Evolutionary conservation across 2,888 invertebrate genomes (phyloP).

Genomic region (Thymelicus acteon): DNA sequence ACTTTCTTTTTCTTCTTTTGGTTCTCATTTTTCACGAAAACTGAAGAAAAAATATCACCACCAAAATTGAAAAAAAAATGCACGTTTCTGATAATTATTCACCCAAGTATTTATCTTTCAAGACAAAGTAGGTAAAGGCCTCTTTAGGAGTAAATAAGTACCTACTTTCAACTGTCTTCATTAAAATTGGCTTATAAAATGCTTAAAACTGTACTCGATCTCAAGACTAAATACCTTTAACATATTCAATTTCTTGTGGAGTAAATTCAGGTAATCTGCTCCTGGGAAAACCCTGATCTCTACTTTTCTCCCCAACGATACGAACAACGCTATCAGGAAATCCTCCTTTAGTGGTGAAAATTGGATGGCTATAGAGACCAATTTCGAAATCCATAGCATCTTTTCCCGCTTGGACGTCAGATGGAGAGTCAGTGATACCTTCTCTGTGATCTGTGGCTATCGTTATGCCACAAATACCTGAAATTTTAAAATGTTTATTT

Average conservation of each 20-base stretch:
- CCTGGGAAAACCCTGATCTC: constrained; percentile 68
- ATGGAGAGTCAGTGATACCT: constrained; percentile 55
- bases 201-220: too few species aligned
- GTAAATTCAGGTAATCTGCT: constrained; percentile 79
- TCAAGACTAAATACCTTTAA: constrained; percentile 55
- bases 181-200: too few species aligned
- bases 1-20: too few species aligned
- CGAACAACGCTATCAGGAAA: constrained; percentile 75
- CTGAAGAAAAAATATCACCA: too few species aligned
- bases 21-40: too few species aligned
- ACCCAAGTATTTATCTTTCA: too few species aligned
- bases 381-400: constrained; percentile 64
- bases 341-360: constrained; percentile 73
- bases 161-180: too few species aligned
- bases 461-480: constrained; percentile 65
- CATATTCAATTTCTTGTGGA: constrained; percentile 62
- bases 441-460: constrained; percentile 66
- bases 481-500: constrained; percentile 31
- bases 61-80: too few species aligned
- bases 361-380: constrained; percentile 75
- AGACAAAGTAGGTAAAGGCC: too few species aligned
- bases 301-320: constrained; percentile 71
- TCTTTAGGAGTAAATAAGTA: too few species aligned
- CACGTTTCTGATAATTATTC: too few species aligned
- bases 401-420: constrained; percentile 59